Base-by-base conservation (phyloP, 2,888 invertebrate species). In the Rhamphomyia laevipes region DNA sequence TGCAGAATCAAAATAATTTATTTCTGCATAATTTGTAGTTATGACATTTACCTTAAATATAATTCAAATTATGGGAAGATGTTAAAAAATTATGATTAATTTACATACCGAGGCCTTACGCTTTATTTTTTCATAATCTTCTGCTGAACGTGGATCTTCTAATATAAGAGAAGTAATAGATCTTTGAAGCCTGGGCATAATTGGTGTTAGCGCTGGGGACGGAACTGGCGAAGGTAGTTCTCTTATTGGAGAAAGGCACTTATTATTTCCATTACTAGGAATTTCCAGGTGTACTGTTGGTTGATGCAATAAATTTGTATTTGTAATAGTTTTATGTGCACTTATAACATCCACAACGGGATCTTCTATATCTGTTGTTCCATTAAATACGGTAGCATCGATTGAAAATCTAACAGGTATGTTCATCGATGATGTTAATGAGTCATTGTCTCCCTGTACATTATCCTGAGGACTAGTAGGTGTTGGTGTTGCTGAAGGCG, bases 241-340 rank as follows among this genome's bases (percentile, higher is more conserved):
- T 56, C 82, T 74, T 56, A 87, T 87, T 1, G 86, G 86, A 46
- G 86, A 86, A 56, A 87, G 76, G 72, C 86, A 86, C 70, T 84
- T 84, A 63, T 80, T 83, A 59, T 82, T 81, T 51, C 67, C 65
- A 49, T 61, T 57, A 65, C 78, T 80, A 38, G 86, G 85, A 58
- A 85, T 82, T 74, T 87, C 86, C 48, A 87, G 74, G 30, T 85
- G 75, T 57, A 86, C 86, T 37, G 82, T 82, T 35, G 85, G 84
- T 48, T 84, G 82, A 64, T 84, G 82, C 38, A 82, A 73, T 44
- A 80, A 71, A 63, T 80, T 82, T 61, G 53, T 48, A n/a, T 51
- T 63, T 43, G 73, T 65, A 44, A 73, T 67, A 21, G 74, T 73
- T 65, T 80, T 81, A 63, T 82, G 81, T 46, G 80, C 81, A 59